Base-by-base conservation (phyloP, 2,797 vertebrate species). In the Catharus ustulatus region DNA sequence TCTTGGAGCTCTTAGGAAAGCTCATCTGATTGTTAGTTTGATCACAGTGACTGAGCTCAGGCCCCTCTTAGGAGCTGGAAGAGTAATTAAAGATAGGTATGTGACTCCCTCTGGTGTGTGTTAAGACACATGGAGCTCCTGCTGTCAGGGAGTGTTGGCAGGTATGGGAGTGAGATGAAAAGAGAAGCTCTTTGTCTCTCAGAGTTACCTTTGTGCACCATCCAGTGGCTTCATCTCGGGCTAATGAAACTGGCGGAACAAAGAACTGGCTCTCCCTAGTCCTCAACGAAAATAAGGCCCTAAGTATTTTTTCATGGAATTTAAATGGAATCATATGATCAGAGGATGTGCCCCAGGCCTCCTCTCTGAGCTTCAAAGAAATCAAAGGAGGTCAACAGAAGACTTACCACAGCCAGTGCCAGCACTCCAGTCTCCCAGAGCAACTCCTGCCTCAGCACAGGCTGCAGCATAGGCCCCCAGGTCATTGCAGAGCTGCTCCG, bases 171-270 rank as follows among this genome's bases (percentile, higher is more conserved):
- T 24, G 46, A 84, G 11, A 29, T 9, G 22, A 84, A 12, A 34
- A 61, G 52, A 79, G 55, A 23, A 94, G 27, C 21, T 23, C 48
- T 54, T 54, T 36, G 7, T 61, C 42, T 66, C 52, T 76, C n/a
- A n/a, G 29, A 78, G 32, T 71, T 82, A 74, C n/a, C 9, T 63
- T 84, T 76, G 74, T 93, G 90, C 94, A 90, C 77, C 78, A 76
- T 84, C 90, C 80, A 14, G 77, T 89, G 83, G 81, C 51, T 84
- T 59, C 84, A 84, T 46, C 21, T 6, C 45, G 9, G 67, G 85
- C 16, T 84, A 85, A 69, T 88, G 32, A 2, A 12, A 42, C 32
- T 18, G 42, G 36, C 43, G 62, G 88, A 90, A 79, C 15, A 3
- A 84, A 54, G 26, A 75, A 54, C 26, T 68, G 26, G 4, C 4